A percentile compares a stretch with the other conserved stretches of the same genome.
These are phyloP conservation scores for Hyperoplus lanceolatus DNA, from an alignment of 2,797 vertebrate genomes.

Conservation along the genomic window DNA sequence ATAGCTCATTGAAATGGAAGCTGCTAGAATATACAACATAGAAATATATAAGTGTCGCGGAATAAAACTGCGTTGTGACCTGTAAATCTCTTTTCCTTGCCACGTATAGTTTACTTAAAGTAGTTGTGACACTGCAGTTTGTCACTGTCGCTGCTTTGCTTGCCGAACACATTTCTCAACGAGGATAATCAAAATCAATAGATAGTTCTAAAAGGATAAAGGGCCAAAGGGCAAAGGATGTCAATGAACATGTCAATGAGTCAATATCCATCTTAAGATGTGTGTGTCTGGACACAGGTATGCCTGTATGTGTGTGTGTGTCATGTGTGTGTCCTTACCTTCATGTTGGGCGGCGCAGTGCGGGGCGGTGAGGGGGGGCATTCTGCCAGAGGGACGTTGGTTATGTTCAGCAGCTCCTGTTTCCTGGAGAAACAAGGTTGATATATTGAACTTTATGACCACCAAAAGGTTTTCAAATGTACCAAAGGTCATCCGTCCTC, in stretches of 20 bases:
- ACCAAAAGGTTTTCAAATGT: conserved; percentile 3
- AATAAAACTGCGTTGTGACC: not conserved
- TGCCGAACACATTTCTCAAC: conserved; percentile 30
- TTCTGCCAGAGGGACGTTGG: conserved; percentile 89
- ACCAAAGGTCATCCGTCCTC: conserved; percentile 25
- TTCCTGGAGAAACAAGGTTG: conserved; percentile 85
- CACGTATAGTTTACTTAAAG: not conserved
- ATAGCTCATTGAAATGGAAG: not conserved
- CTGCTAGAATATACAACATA: not conserved
- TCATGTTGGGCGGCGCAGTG: conserved; percentile 95
- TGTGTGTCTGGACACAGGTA: not conserved
- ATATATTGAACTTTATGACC: conserved; percentile 10
- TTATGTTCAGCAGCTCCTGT: conserved; percentile 93
- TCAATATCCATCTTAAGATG: conserved; percentile 22
- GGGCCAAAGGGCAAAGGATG: conserved; percentile 20
- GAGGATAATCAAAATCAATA: conserved; percentile 35
- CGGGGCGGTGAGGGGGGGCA: conserved; percentile 93
- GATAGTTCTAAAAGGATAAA: conserved; percentile 16
- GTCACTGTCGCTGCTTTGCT: conserved; percentile 24
- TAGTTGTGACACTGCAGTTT: conserved; percentile 13
- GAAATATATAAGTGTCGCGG: not conserved
- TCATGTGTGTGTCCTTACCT: conserved; percentile 83
- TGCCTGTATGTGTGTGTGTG: not conserved
- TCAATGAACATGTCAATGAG: conserved; percentile 28
- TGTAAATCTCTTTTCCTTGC: no score